Evolutionary conservation across 2,797 vertebrate species (phyloP).

Genomic region (Octomys mimax): DNA sequence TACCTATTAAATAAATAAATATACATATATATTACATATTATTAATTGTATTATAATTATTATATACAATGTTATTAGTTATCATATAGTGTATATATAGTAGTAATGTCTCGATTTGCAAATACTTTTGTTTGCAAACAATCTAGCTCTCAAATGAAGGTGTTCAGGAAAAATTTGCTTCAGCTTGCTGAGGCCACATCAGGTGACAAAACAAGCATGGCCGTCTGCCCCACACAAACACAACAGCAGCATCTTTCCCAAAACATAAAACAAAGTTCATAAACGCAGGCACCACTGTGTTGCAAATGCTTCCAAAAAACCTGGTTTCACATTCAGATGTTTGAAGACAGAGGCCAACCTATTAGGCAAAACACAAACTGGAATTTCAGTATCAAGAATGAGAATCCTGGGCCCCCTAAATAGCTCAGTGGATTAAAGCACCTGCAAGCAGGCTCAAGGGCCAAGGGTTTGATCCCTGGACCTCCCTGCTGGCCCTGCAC

Average conservation of each 20-base stretch:
- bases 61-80: no score
- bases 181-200: neutral
- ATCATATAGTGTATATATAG: no score
- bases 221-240: neutral
- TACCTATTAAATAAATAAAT: neutral
- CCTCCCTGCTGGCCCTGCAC: no score
- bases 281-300: neutral
- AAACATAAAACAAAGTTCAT: neutral
- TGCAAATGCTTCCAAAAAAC: neutral
- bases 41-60: no score
- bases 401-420: neutral
- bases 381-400: slow-evolving; percentile 50
- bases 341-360: neutral
- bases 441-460: no score
- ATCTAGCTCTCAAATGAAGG: neutral
- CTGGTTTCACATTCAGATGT: neutral
- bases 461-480: no score
- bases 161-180: neutral
- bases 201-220: neutral
- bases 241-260: neutral
- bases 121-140: neutral
- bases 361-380: slow-evolving; percentile 3
- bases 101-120: neutral
- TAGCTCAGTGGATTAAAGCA: no score
- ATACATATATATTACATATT: neutral